Evolutionary conservation across 2,113 vertebrate genomes (phyloP), one percentile per base, ranked within the genome.

Genomic region (Burhinus bistriatus): DNA sequence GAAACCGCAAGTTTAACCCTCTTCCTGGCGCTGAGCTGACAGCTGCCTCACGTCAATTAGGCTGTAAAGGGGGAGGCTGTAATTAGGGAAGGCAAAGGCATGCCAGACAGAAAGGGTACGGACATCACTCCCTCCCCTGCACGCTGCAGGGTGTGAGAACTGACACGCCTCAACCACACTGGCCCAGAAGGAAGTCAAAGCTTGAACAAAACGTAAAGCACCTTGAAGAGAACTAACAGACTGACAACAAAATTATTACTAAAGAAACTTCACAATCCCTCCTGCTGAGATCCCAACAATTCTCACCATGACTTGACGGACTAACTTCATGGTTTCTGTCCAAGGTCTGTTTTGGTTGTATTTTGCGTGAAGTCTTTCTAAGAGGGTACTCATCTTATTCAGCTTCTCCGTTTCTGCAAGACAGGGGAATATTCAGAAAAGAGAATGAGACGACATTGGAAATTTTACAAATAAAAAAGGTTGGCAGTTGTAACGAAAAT

Each of bases 291-390:
- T 27, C n/a, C 57, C 62, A n/a, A 18, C 72, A 14, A 6, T 57
- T 22, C 99, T 99, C 96, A 99, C 99, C 99, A 99, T 99, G 80
- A 99, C 98, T 97, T 99, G 99, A 32, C 99, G 98, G 69, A 99
- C 99, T 92, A 99, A 96, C 97, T 99, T 99, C 98, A 99, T 98
- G 85, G 99, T 99, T 96, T 99, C 99, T 97, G 99, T 99, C 99
- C 99, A 99, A 55, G 99, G 99, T 70, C 99, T 97, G 58, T 99
- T 98, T 69, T 99, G 99, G 91, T 98, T 99, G 98, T 99, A 99
- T 97, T 99, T 99, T 90, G 98, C 96, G 11, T 99, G 99, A 52
- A 99, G 99, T 78, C 98, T 98, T 96, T 99, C 99, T 91, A 99
- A 96, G 68, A 99, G 97, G 88, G 98, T 99, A 87, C 98, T 98